Evolutionary conservation across 2,113 vertebrate species (phyloP), one percentile per base, ranked within the genome.

Genomic region (Vombatus ursinus): DNA sequence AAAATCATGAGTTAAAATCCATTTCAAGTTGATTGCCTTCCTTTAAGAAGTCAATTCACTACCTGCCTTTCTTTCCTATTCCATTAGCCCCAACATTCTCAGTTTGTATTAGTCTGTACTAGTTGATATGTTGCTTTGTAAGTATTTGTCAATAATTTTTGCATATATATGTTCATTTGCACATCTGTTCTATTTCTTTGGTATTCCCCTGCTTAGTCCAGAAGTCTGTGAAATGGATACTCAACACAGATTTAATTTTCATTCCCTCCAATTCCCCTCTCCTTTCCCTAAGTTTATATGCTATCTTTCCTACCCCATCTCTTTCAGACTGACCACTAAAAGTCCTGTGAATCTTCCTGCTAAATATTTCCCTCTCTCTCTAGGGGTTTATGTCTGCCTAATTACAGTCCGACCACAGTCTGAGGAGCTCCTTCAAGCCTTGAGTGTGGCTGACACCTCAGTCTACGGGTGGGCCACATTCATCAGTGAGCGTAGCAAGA

Each of bases 361-460:
- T 92, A 24, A 51, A 22, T 5, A 90, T 89, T 77, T 50, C 16
- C 8, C 68, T 24, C 84, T 94, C 91, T 94, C 47, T 54, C 11
- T 26, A 98, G 98, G 98, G 31, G 96, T 97, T 47, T 98, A 98
- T 37, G 97, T 97, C 94, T 98, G 98, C 94, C 14, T 97, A 0
- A 95, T 98, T 51, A 91, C 95, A 0, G 97, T 94, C 8, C 97
- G 93, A 12, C 84, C 52, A 1, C 97, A 98, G 44, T 68, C 98
- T 14, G 48, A 97, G 5, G 97, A 96, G 2, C 94, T 98, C 37
- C 97, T 95, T 2, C 97, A 95, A 93, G 94, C 92, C 28, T 97
- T 98, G 93, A 98, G 98, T 47, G 31, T 31, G 0, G 94, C 97
- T 1, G 97, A 98, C 91, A 97, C 98, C 53, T 96, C 96, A 0